phyloP scores from a whole-genome alignment of 2,113 vertebrate species.

The Hydrolagus affinis region DNA sequence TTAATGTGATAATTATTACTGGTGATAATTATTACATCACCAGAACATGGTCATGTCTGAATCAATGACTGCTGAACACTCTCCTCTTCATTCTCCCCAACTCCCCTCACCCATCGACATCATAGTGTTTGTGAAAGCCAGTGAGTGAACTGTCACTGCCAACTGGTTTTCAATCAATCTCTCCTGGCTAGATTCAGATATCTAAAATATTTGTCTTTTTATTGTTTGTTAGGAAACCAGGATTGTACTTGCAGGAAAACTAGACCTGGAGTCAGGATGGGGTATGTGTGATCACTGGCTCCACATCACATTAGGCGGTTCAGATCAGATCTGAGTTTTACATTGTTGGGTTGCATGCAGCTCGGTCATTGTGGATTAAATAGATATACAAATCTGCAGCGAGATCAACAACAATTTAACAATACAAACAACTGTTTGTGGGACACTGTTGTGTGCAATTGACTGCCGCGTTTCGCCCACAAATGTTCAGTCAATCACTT shows the following conservation, averaged over 20 bases:
- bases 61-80: too few species aligned
- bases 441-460: too few species aligned
- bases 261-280: not conserved
- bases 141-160: too few species aligned
- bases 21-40: too few species aligned
- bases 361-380: not conserved
- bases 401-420: too few species aligned
- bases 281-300: not conserved
- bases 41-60: too few species aligned
- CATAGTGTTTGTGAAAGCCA: too few species aligned
- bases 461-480: too few species aligned
- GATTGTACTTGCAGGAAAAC: not conserved
- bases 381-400: slow-evolving; percentile 1
- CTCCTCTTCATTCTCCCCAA: not conserved
- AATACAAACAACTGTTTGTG: too few species aligned
- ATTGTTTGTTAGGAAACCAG: not conserved
- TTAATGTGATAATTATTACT: too few species aligned
- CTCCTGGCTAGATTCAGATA: not conserved
- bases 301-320: not conserved
- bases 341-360: too few species aligned
- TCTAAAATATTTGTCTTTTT: not conserved
- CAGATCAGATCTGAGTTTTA: not conserved
- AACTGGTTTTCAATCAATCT: not conserved
- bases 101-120: not conserved
- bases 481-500: too few species aligned